Base-by-base conservation (phyloP, 2,797 vertebrate genomes). In the Myotis pilosus region DNA sequence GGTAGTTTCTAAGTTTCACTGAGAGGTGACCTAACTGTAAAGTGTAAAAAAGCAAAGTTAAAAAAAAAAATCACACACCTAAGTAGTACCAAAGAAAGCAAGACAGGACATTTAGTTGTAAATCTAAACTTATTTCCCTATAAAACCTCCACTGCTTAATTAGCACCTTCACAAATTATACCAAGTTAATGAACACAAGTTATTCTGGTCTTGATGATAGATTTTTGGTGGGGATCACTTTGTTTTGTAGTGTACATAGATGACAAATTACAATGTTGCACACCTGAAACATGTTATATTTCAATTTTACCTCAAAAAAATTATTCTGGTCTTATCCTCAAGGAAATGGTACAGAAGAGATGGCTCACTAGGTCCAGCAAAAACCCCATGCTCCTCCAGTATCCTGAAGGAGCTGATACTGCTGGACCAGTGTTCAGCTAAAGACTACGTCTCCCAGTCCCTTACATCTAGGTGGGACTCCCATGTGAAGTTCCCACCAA, bases 101-200 rank as follows among this genome's bases (percentile, higher is more conserved):
- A 86, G 33, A 89, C 89, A 88, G 69, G 25, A 16, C 44, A 90
- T 64, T 94, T 82, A 85, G n/a, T 8, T 94, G 19, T 89, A 95
- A 94, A 81, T 84, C 87, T 95, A 55, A 92, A 94, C 64, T 89
- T 90, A 91, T 20, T 91, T 95, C 41, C 41, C n/a, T 49, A 92
- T 36, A 85, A 94, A 91, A 92, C 78, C n/a, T 85, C 71, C 60
- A 30, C 28, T 57, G 92, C 20, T 89, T 92, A 87, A 92, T 82
- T 13, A 89, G 10, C 66, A 78, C 41, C 66, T 87, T 92, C 69
- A 76, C 36, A 79, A 49, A 85, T 30, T 76, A 28, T 76, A 33
- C 49, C 44, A 55, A 85, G 19, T 68, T 68, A 60, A 72, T 28
- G 8, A 76, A 69, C 20, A 80, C 74, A 75, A 93, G 83, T 38